Evolutionary conservation across 1,140 invertebrate species (phyloP), one percentile per base, ranked within the genome.

Genomic region (Mizuhopecten yessoensis): DNA sequence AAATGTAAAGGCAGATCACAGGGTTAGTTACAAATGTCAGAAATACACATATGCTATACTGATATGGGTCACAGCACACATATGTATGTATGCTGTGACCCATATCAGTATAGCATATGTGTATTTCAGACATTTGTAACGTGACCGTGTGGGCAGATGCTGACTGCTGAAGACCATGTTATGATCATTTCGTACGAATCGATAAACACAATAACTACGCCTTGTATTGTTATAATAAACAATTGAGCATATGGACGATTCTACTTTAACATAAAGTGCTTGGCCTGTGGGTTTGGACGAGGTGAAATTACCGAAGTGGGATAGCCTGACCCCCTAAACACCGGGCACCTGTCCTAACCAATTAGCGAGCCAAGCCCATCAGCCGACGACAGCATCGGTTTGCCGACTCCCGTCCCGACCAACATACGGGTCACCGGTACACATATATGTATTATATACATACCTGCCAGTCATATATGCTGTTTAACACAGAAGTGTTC

Each of bases 381-480:
- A 75, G 1, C 57, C 0, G 57, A 29, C 17, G 17, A 13, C 42
- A 45, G 9, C 57, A 75, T 75, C 57, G 29, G 23, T 5, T 1
- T 29, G 57, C 11, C n/a, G 57, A 13, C 57, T 75, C 9, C n/a
- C 23, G 23, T 75, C 57, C n/a, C 57, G n/a, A 75, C 1, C 57
- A 75, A 5, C 1, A n/a, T 5, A 75, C 57, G 17, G n/a, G 57
- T n/a, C 23, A 29, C 57, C n/a, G 17, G 57, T 75, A 17, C n/a
- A 75, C n/a, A 29, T n/a, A 29, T 75, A 75, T n/a, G 29, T 75
- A 75, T 75, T 9, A 17, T n/a, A 29, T 75, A 75, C 57, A n/a
- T 75, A 75, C 57, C 57, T 75, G 57, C 57, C 57, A 29, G 57
- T 75, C 57, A 75, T 75, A 75, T 75, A 75, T 75, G 57, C 57